Percentiles rank a stretch among this genome's conserved stretches.
Evolutionary conservation across 2,888 invertebrate species (phyloP).

Genomic region (Pseudococcus viburni): DNA sequence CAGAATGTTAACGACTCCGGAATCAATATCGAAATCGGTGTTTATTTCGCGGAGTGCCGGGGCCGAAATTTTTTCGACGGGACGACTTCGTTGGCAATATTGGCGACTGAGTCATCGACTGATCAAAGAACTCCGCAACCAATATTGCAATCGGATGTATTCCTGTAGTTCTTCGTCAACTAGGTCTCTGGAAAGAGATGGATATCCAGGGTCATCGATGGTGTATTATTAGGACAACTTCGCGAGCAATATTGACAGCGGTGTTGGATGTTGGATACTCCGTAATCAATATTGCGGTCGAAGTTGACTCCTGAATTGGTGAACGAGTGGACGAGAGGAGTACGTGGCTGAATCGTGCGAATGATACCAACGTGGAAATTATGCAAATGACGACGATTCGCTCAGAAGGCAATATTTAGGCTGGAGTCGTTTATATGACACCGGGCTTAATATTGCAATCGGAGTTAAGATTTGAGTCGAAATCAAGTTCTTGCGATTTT

Average conservation of each 20-base stretch:
- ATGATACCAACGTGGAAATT: background rate
- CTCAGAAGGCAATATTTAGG: conserved; percentile 36
- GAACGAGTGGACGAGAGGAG: background rate
- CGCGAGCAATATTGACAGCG: background rate
- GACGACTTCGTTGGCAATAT: conserved; percentile 20
- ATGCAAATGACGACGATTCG: background rate
- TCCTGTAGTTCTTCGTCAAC: background rate
- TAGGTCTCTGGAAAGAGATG: background rate
- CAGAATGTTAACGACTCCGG: conserved; percentile 1
- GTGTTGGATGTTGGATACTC: background rate
- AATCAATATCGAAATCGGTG: conserved; percentile 34
- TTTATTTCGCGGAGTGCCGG: background rate
- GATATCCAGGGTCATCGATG: too few relatives aligned
- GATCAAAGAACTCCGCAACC: conserved; percentile 29
- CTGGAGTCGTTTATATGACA: background rate
- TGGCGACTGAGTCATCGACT: background rate
- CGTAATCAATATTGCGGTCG: conserved; percentile 23
- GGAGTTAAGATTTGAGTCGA: background rate
- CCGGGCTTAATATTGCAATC: conserved; percentile 43
- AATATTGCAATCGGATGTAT: conserved; percentile 28
- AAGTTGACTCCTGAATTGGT: background rate
- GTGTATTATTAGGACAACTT: background rate
- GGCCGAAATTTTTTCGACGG: background rate
- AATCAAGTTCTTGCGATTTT: background rate
- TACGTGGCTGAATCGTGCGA: background rate